phyloP scores from a whole-genome alignment of 1,140 invertebrate genomes.

The Drosophila cardini region DNA sequence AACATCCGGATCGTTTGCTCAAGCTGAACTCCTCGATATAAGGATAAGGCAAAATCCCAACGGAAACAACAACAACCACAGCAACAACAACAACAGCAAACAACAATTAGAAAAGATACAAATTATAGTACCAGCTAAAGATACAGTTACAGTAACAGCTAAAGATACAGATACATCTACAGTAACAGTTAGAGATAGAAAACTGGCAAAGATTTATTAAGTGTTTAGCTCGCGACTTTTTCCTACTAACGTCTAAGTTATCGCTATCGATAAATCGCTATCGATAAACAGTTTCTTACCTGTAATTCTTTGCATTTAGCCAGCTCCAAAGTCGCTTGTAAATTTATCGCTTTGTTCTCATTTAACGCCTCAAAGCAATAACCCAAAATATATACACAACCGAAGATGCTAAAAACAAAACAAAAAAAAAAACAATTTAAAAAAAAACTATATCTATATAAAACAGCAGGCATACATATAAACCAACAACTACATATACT shows the following conservation, averaged over 20 bases:
- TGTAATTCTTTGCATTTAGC: constrained; percentile 65
- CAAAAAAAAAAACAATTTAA: constrained; percentile 32
- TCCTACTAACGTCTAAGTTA: constrained; percentile 52
- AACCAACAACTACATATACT: constrained; percentile 17
- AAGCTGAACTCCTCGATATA: constrained; percentile 81
- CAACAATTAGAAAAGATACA: constrained; percentile 17
- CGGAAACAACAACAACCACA: constrained; percentile 19
- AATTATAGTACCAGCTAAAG: not conserved
- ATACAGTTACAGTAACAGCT: not conserved
- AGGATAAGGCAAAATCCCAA: constrained; percentile 30
- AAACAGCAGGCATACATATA: constrained; percentile 48
- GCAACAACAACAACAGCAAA: constrained; percentile 25
- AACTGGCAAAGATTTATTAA: constrained; percentile 11
- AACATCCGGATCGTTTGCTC: constrained; percentile 87
- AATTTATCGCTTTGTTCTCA: constrained; percentile 47
- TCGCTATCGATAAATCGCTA: constrained; percentile 7
- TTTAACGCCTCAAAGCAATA: constrained; percentile 63
- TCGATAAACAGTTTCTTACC: constrained; percentile 24
- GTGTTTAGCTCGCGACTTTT: constrained; percentile 35
- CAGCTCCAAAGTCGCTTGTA: constrained; percentile 56
- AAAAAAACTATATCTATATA: constrained; percentile 14
- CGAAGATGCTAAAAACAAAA: constrained; percentile 68
- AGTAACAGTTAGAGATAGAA: not conserved
- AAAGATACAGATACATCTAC: not conserved
- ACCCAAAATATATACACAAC: constrained; percentile 73